phyloP scores from a whole-genome alignment of 2,888 invertebrate genomes.

The Callyntrura guangdongensis region DNA sequence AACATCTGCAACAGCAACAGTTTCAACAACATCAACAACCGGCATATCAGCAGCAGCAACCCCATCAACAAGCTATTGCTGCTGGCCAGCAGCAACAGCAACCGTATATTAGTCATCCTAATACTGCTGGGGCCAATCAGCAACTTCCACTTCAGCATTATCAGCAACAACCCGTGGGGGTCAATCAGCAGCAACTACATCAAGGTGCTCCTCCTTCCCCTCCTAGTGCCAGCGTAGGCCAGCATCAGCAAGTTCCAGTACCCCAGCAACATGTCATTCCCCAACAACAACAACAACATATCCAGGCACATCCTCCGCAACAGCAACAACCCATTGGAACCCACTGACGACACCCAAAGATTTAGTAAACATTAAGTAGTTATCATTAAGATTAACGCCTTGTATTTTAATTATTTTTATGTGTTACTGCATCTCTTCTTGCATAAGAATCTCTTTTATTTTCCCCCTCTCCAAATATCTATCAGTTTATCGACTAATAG shows the following conservation, averaged over 20 bases:
- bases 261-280: constrained; percentile 74
- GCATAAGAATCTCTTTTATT: neutral
- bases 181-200: constrained; percentile 68
- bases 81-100: constrained; percentile 64
- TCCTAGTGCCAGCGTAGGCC: constrained; percentile 5
- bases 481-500: no score
- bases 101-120: constrained; percentile 50
- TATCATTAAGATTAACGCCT: neutral
- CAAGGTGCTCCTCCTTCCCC: constrained; percentile 54
- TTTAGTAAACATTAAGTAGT: constrained; percentile 6
- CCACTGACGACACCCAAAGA: constrained; percentile 52
- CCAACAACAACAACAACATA: constrained; percentile 72
- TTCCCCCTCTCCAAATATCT: neutral
- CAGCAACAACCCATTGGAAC: constrained; percentile 60
- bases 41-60: constrained; percentile 85
- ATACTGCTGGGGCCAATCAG: constrained; percentile 47
- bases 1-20: constrained; percentile 85
- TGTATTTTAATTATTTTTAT: neutral
- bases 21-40: constrained; percentile 85
- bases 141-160: constrained; percentile 66
- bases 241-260: constrained; percentile 48
- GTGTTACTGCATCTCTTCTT: neutral
- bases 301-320: constrained; percentile 33
- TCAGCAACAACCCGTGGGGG: constrained; percentile 43
- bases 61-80: neutral